phyloP scores from a whole-genome alignment of 1,140 invertebrate genomes.

The Zophobas morio region DNA sequence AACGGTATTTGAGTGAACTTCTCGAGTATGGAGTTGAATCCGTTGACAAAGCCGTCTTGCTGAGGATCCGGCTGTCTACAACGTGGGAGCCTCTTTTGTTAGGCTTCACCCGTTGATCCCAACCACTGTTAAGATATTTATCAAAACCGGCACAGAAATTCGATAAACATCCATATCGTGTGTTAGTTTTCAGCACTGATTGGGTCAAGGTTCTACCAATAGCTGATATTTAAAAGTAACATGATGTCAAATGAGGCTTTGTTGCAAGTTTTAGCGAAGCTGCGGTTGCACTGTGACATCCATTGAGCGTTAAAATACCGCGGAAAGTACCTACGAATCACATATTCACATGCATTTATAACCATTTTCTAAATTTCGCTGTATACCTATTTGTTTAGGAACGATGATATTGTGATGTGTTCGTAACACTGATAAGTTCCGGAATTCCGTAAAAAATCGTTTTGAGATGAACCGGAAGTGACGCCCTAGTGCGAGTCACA shows the following conservation, averaged over 20 bases:
- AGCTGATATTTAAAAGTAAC: no score
- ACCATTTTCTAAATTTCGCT: no score
- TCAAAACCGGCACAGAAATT: conserved; percentile 27
- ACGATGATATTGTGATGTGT: not conserved
- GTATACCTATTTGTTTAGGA: not conserved
- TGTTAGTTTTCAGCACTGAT: no score
- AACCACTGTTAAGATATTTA: conserved; percentile 46
- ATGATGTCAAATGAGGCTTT: no score
- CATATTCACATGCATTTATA: no score
- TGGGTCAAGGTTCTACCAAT: no score
- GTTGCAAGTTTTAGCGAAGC: no score
- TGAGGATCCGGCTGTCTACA: conserved; percentile 23
- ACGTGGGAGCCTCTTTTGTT: conserved; percentile 44
- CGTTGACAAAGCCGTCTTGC: conserved; percentile 35
- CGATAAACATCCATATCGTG: conserved; percentile 17
- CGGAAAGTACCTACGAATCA: no score
- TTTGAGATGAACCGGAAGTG: conserved; percentile 21
- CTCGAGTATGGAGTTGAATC: conserved; percentile 27
- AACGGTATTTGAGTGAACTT: conserved; percentile 17
- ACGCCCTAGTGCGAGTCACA: conserved; percentile 25
- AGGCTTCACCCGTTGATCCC: conserved; percentile 32
- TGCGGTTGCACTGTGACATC: no score
- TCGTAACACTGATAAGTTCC: not conserved
- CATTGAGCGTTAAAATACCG: no score
- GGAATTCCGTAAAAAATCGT: conserved; percentile 39